Evolutionary conservation across 53 echinoderm and acorn worm species (phyloP).

Genomic region (Luidia sarsii): DNA sequence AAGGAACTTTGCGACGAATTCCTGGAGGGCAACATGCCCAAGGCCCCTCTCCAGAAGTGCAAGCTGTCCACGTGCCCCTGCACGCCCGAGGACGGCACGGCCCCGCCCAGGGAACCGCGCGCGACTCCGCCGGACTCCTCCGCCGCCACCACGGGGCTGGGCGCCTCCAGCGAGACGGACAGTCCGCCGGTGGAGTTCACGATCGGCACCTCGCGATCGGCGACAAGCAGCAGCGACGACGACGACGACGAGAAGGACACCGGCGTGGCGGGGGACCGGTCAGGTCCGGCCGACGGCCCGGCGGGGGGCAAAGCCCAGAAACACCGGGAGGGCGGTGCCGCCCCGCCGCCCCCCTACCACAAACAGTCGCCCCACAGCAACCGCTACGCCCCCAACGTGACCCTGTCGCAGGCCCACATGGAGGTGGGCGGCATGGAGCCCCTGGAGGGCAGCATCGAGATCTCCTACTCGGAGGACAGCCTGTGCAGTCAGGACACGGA

Average conservation of each 20-base stretch:
- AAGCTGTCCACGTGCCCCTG: background rate
- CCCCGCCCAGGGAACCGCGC: constrained; percentile 1
- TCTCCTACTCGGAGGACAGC: constrained; percentile 43
- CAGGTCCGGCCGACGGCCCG: background rate
- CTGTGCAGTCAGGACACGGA: constrained; percentile 49
- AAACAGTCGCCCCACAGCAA: constrained; percentile 35
- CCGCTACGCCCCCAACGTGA: constrained; percentile 51
- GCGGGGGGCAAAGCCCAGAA: background rate
- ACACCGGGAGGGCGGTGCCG: background rate
- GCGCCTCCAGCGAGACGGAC: constrained; percentile 37
- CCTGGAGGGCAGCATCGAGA: constrained; percentile 31
- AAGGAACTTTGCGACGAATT: constrained; percentile 63
- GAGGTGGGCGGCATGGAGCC: background rate
- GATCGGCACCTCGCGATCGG: background rate
- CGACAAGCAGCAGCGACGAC: background rate
- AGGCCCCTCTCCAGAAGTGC: constrained; percentile 11
- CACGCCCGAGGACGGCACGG: constrained; percentile 16
- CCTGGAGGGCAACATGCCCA: constrained; percentile 27
- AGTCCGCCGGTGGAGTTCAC: constrained; percentile 40
- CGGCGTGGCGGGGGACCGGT: background rate
- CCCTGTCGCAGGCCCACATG: constrained; percentile 31
- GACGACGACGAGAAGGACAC: background rate
- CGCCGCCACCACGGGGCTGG: constrained; percentile 14
- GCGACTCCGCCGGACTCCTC: constrained; percentile 24
- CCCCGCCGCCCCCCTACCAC: constrained; percentile 20